These are phyloP conservation scores for Parapristionchus giblindavisi DNA, from an alignment of 2,888 invertebrate genomes.

Conservation along the genomic window DNA sequence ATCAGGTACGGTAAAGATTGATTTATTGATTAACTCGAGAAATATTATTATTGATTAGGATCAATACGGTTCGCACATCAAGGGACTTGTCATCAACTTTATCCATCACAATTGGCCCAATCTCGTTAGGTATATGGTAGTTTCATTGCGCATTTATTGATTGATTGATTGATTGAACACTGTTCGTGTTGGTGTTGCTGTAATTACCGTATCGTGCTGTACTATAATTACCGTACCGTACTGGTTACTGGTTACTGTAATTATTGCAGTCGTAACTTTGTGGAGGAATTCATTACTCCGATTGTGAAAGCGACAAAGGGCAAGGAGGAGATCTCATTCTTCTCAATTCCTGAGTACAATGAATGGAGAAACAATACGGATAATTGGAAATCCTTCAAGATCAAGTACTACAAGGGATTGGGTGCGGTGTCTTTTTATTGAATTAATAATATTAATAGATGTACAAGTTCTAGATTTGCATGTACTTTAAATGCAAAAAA, in stretches of 20 bases:
- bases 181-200: no score
- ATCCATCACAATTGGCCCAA: slow-evolving; percentile 98
- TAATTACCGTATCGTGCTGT: no score
- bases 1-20: slow-evolving; percentile 80
- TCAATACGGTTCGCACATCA: slow-evolving; percentile 98
- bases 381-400: slow-evolving; percentile 87
- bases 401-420: slow-evolving; percentile 99
- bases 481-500: no score
- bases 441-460: no score
- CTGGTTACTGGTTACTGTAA: no score
- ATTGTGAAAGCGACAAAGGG: slow-evolving; percentile 89
- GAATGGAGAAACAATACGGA: slow-evolving; percentile 92
- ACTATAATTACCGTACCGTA: no score
- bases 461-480: no score
- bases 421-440: slow-evolving; percentile 44
- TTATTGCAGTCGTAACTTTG: slow-evolving; percentile 75
- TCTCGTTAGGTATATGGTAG: slow-evolving; percentile 76
- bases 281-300: slow-evolving; percentile 99
- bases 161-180: neutral
- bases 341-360: slow-evolving; percentile 95
- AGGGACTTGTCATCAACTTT: slow-evolving; percentile 96
- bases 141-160: no score
- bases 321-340: slow-evolving; percentile 85
- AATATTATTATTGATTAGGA: slow-evolving; percentile 67
- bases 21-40: neutral